Base-by-base conservation (phyloP, 2,797 vertebrate genomes). In the Hydrocynus forskahlii region DNA sequence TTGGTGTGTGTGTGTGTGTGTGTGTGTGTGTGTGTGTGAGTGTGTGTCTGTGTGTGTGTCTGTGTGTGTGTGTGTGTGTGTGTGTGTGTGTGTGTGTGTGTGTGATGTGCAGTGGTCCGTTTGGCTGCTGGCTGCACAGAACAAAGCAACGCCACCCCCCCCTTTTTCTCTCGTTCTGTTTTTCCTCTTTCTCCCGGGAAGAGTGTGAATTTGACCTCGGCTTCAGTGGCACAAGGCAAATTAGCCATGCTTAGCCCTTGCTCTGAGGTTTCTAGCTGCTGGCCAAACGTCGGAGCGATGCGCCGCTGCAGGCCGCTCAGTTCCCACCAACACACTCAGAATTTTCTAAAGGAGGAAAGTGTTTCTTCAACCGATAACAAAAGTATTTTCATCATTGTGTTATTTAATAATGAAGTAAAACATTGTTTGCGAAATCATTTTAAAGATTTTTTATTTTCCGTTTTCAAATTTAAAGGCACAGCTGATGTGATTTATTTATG, bases 61-160 rank as follows among this genome's bases (percentile, higher is more conserved):
- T 64, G 63, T 55, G 50, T 63, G n/a, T 73, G 7, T 17, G 21
- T 74, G 83, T 83, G 98, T 93, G 97, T 99, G 93, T 97, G 97
- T 88, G 92, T 99, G 87, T 99, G 99, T 90, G 97, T 52, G 98
- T 81, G 98, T 99, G 94, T 98, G 96, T 87, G 98, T 99, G 3
- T 9, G 13, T 52, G 45, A 48, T 48, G 45, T 48, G 45, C 13
- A 54, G 19, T 6, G 19, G 1, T n/a, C 55, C 55, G 5, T 57
- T 0, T 19, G n/a, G 55, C 62, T 29, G 60, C 69, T 63, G 59
- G 59, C 59, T 13, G 23, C 1, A 62, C 21, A 23, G 21, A 12
- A 62, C 7, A 62, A 62, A 14, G 3, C n/a, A 62, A 9, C 3
- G 0, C 25, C 25, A 5, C 9, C 60, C 45, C 68, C 25, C 16